phyloP scores from a whole-genome alignment of 2,113 vertebrate genomes.

The Grammomys surdaster region DNA sequence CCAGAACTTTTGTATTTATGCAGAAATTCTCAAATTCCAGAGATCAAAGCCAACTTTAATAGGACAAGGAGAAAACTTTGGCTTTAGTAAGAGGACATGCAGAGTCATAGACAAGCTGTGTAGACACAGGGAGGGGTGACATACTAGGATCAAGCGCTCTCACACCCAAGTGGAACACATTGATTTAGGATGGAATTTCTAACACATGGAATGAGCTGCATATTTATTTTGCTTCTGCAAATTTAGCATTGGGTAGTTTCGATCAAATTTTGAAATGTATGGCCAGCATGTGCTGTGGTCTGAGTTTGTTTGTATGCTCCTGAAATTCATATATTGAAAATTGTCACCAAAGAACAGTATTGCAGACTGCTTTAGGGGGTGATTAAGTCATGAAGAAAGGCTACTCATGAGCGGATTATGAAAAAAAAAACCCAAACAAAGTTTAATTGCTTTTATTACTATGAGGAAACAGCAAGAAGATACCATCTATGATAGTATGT shows the following conservation, averaged over 20 bases:
- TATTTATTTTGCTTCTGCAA: conserved; percentile 28
- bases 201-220: neutral
- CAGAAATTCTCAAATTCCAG: neutral
- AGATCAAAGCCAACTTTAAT: neutral
- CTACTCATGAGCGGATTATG: neutral
- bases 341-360: neutral
- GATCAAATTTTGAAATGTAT: neutral
- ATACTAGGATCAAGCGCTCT: neutral
- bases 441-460: neutral
- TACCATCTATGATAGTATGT: neutral
- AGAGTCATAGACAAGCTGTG: neutral
- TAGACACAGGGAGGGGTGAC: neutral
- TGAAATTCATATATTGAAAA: neutral
- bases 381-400: neutral
- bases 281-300: neutral
- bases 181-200: neutral
- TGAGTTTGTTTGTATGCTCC: neutral
- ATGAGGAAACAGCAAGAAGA: neutral
- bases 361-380: neutral
- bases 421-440: neutral
- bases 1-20: neutral
- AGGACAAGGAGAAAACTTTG: neutral
- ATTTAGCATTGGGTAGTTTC: neutral
- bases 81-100: neutral
- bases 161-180: neutral